Base-by-base conservation (phyloP, 2,888 invertebrate genomes). In the Melinopterus prodromus region DNA sequence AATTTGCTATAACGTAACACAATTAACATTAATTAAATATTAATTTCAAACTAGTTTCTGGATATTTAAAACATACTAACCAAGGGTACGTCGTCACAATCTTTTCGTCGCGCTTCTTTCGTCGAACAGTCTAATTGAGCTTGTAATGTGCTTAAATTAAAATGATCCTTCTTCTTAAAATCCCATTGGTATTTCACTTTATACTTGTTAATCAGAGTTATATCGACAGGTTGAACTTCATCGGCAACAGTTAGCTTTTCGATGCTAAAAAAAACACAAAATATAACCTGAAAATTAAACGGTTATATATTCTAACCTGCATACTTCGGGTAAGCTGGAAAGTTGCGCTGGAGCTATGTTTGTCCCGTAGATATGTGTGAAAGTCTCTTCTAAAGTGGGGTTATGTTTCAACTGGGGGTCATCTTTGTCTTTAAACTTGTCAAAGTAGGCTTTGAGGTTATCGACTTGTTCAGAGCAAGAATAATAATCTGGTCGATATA, bases 401-500 rank as follows among this genome's bases (percentile, higher is more conserved):
- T 7, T 36, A 74, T n/a, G 35, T 36, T 35, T 7, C 6, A 16
- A 6, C 7, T 16, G 35, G 12, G 35, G 14, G 36, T 14, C 14
- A 74, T n/a, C 35, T n/a, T 74, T 37, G 9, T 80, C 69, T 9
- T 71, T 69, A 79, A 80, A 82, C 53, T 77, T 53, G 16, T 77
- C 15, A 75, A 82, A 83, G 71, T 80, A 78, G 69, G 78, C 77
- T 79, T 83, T 79, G 38, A 83, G 69, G 53, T 74, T 16, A 9
- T 76, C 69, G 35, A 82, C 69, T 77, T 82, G 75, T 72, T 82
- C 79, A 6, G 82, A 80, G 7, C 71, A 76, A 16, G 77, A 37
- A 77, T 81, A 83, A 70, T 75, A 26, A 6, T 75, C 12, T 15
- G 83, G 82, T 16, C 76, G 76, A 53, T 83, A 83, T 71, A 83